Evolutionary conservation across 2,888 invertebrate species (phyloP), one percentile per base, ranked within the genome.

Genomic region (Leucozona laternaria): DNA sequence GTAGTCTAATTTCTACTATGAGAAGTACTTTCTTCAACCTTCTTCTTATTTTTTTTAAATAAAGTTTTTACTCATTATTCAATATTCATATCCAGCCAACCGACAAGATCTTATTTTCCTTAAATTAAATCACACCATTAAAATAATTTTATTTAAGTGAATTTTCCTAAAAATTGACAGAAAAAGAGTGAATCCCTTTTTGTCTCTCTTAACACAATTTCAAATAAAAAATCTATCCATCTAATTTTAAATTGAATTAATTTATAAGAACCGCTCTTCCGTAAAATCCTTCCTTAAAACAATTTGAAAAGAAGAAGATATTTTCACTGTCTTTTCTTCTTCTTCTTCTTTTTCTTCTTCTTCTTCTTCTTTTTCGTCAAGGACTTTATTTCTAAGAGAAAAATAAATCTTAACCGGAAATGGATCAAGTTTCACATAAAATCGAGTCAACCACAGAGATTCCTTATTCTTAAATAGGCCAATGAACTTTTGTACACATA

Each of bases 401-500:
- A 34, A 17, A 37, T 37, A 34, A 60, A 58, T 53, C 20, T 5
- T 15, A 57, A 37, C 57, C 22, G 25, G 25, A 62, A 43, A 43
- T 43, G 43, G 25, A 62, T 62, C 25, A 62, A 10, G 17, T 43
- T 22, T 25, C 25, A 22, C 17, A n/a, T 20, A n/a, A 25, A 60
- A 40, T 22, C 22, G 31, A 31, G 31, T 17, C 28, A 57, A 10
- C 15, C 34, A 58, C 17, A 37, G 37, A 22, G 60, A 60, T 28
- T 79, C 11, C 66, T 5, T 28, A 28, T 31, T 60, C 15, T 7
- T 6, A 15, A 28, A 68, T 60, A 34, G 75, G 75, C 62, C 80
- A 80, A 37, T 50, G 80, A 55, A 62, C 80, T 58, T 58, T 22
- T 25, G 50, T 70, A 45, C 45, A 75, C 17, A 43, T 2, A 58